Evolutionary conservation across 64 coral and sea anemone species (phyloP), one percentile per base, ranked within the genome.

Genomic region (Montipora foliosa): DNA sequence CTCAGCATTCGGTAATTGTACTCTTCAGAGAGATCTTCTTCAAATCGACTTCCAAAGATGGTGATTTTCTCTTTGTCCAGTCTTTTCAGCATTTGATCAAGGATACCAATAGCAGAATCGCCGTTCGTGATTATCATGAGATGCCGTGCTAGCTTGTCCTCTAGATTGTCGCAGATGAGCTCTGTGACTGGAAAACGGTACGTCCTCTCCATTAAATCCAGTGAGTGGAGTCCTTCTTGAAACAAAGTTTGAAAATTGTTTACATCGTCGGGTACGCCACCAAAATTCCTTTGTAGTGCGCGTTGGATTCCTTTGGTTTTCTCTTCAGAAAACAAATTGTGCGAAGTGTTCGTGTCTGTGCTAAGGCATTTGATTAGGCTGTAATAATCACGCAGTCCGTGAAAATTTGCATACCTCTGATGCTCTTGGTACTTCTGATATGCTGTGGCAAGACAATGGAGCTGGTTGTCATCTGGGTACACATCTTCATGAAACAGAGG

Each of bases 301-400:
- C 72, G 88, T 44, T 93, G 83, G 73, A 95, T 81, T 14, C 73
- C 57, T 61, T 74, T 83, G 46, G 87, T 64, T 58, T 73, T 94
- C 82, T 79, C 64, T 49, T 94, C 93, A 3, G 79, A 45, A 73
- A 79, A 57, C 69, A 84, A n/a, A 13, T 74, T 44, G 7, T 84
- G 78, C 5, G 80, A 67, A 51, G 64, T 49, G 4, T 59, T 48
- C 51, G 11, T 90, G 57, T 90, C 58, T 68, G 49, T 78, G 74
- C 89, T 91, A 29, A 96, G 79, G 29, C 91, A 91, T 50, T 96
- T 96, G 25, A 96, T 79, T 37, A 96, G 45, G 53, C 92, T 94
- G 47, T 97, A 97, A 89, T 97, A 97, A 46, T 97, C 95, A 74
- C 95, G 92, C 47, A 97, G 88, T 10, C 95, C 95, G 47, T 97